Evolutionary conservation across 2,113 vertebrate genomes (phyloP).

Genomic region (Notothenia coriiceps): DNA sequence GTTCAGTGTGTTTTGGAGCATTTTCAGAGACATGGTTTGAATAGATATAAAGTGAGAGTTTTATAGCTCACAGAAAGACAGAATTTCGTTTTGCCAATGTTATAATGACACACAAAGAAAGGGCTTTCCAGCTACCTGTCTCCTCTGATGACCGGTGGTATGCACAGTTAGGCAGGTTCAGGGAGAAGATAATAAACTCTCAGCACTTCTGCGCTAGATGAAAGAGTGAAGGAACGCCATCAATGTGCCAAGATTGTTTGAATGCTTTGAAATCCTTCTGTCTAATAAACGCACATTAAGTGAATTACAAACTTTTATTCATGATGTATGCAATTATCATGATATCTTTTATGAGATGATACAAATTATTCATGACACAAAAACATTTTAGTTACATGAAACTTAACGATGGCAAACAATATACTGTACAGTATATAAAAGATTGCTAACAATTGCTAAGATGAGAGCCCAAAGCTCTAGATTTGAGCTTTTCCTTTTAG

Average conservation of each 20-base stretch:
- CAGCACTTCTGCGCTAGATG: not conserved
- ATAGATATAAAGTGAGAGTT: not conserved
- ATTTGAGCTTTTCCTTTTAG: conserved; percentile 16
- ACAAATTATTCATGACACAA: not conserved
- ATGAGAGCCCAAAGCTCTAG: not conserved
- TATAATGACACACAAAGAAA: conserved; percentile 5
- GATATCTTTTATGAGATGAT: not conserved
- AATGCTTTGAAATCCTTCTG: no score
- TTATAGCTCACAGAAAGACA: not conserved
- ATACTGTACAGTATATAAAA: conserved; percentile 1
- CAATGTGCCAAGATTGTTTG: no score
- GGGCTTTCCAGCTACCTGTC: not conserved
- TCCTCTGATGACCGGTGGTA: not conserved
- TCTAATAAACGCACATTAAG: no score
- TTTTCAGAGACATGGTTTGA: not conserved
- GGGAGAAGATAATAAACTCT: not conserved
- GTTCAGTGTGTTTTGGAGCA: not conserved
- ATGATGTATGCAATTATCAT: not conserved
- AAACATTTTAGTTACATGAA: conserved; percentile 4
- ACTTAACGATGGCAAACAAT: not conserved
- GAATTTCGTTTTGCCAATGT: not conserved
- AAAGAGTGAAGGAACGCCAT: no score
- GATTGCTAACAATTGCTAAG: not conserved
- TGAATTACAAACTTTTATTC: no score
- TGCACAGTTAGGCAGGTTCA: not conserved